Base-by-base conservation (phyloP, 2,888 invertebrate genomes). In the Cantharis flavilabris region DNA sequence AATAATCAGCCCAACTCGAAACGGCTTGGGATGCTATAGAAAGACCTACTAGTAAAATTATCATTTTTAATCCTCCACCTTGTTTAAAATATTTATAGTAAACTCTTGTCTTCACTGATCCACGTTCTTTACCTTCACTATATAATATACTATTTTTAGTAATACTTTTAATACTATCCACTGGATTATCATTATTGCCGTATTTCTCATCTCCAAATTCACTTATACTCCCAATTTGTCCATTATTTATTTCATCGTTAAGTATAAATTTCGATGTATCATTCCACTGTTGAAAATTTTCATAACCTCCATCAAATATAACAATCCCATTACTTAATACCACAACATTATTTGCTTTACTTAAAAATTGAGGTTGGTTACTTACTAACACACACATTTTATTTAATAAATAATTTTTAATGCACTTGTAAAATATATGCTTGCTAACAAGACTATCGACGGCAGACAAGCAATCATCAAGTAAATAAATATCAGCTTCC, bases 381-480 rank as follows among this genome's bases (percentile, higher is more conserved):
- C 93, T 93, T 30, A 92, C 92, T 2, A 93, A 87, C 71, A 94
- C 88, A 69, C 91, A 87, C 2, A 91, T 90, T 83, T 91, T 92
- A 13, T 89, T 86, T 72, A 88, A 87, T 75, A 93, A 86, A 72
- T 87, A 88, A 20, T 90, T 91, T 77, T 89, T 88, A 81, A 95
- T 92, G 84, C 94, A 95, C 83, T 91, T 91, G 30, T 93, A 91
- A 86, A 95, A 95, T 9, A 93, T 87, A 82, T 93, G 91, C 64
- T 91, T 90, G 0, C 93, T 93, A 0, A 95, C 95, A 73, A 92
- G 91, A 0, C 93, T 90, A 84, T 95, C 95, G 0, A 95, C 94
- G 0, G 95, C 94, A 63, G 94, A 94, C 28, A 95, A 87, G 0
- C 95, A 95, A 86, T 95, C 95, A 83, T 96, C 95, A 64, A 95